Percentiles rank a stretch among this genome's conserved stretches.
Conservation (phyloP, 2,888 invertebrate species). For the Ochropleura plecta region DNA sequence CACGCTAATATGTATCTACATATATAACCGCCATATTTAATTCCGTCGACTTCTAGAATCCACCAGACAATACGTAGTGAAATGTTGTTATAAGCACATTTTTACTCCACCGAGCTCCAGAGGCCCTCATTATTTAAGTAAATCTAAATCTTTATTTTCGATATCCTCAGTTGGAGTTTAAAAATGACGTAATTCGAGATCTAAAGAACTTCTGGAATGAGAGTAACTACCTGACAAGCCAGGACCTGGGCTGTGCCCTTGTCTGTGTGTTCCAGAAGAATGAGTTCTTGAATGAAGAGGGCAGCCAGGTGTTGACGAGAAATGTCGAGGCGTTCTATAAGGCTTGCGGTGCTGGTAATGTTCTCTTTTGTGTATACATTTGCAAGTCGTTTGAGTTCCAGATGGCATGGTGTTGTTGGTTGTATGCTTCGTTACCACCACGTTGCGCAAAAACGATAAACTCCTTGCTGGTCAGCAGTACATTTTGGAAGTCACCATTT, state of each 20-base stretch:
- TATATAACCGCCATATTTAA: neutral
- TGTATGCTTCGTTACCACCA: neutral
- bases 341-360: conserved; percentile 71
- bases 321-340: conserved; percentile 64
- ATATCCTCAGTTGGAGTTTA: conserved; percentile 63
- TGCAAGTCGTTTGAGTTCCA: neutral
- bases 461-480: neutral
- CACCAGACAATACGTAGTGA: neutral
- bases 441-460: neutral
- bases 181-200: conserved; percentile 61
- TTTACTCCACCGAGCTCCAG: neutral
- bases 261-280: conserved; percentile 69
- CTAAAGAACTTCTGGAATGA: conserved; percentile 72
- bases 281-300: conserved; percentile 60
- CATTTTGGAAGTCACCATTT: neutral
- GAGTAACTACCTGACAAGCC: conserved; percentile 44
- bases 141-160: neutral
- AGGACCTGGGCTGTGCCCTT: conserved; percentile 70
- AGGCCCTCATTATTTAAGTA: neutral
- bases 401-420: neutral
- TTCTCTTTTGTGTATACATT: neutral
- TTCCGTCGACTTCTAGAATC: neutral
- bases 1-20: neutral
- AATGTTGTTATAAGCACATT: neutral
- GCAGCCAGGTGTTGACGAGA: conserved; percentile 31